A percentile compares a stretch with the other conserved stretches of the same genome.
Evolutionary conservation across 1,140 invertebrate species (phyloP).

Genomic region (Ooceraea biroi): DNA sequence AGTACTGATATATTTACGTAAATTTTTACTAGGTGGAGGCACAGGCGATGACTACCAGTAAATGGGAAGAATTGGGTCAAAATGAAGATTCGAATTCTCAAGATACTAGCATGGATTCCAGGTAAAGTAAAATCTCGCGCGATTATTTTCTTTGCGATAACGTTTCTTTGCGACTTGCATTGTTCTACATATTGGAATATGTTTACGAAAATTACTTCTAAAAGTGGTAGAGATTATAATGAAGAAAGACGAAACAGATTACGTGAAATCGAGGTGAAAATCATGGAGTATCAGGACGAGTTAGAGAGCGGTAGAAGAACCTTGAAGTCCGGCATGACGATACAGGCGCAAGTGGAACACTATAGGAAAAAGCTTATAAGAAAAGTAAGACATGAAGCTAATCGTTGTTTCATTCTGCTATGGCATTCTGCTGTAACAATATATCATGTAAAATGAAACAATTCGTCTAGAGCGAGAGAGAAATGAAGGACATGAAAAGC

Average conservation of each 20-base stretch:
- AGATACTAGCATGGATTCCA: slow-evolving; percentile 85
- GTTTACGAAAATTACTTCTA: slow-evolving; percentile 54
- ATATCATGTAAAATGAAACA: slow-evolving; percentile 14
- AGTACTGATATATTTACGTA: not conserved
- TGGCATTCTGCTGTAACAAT: not conserved
- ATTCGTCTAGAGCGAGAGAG: slow-evolving; percentile 80
- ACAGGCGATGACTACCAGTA: slow-evolving; percentile 95
- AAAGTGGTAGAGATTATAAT: slow-evolving; percentile 86
- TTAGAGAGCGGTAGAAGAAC: slow-evolving; percentile 94
- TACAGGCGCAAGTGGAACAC: slow-evolving; percentile 95
- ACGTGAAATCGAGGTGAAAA: slow-evolving; percentile 97
- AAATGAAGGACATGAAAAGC: slow-evolving; percentile 83
- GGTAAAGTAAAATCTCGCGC: slow-evolving; percentile 76
- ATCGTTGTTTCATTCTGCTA: not conserved
- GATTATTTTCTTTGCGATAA: not conserved
- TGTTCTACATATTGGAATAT: slow-evolving; percentile 8
- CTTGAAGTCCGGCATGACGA: slow-evolving; percentile 92
- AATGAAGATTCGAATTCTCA: slow-evolving; percentile 86
- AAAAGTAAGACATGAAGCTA: slow-evolving; percentile 88
- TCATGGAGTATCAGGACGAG: slow-evolving; percentile 98
- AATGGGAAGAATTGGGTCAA: slow-evolving; percentile 93
- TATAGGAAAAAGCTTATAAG: slow-evolving; percentile 96
- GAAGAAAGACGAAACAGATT: slow-evolving; percentile 94
- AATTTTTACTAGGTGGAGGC: slow-evolving; percentile 88
- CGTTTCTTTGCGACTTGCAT: not conserved